phyloP scores from a whole-genome alignment of 2,797 vertebrate genomes.

The Liparis tanakae region DNA sequence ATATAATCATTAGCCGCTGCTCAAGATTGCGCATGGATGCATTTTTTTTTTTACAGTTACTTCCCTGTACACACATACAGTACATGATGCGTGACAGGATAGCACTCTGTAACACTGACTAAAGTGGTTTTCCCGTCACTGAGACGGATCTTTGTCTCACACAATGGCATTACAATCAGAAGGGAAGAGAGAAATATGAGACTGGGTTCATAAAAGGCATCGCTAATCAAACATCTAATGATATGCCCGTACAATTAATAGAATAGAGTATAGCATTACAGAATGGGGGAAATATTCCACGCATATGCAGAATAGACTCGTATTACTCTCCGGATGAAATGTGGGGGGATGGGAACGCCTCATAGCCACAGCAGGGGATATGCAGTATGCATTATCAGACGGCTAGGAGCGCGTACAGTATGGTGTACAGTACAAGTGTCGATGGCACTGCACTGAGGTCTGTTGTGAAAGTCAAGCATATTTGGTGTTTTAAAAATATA shows the following conservation, averaged over 20 bases:
- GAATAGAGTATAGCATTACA: conserved; percentile 47
- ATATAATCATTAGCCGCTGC: background rate
- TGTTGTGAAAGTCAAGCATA: conserved; percentile 2
- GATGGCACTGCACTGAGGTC: conserved; percentile 8
- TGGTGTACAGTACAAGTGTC: conserved; percentile 33
- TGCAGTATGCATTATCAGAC: conserved; percentile 58
- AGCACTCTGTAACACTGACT: background rate
- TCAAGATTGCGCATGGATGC: background rate
- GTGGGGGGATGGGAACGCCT: conserved; percentile 69
- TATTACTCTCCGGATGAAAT: conserved; percentile 53
- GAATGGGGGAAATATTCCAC: conserved; percentile 57
- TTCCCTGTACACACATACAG: background rate
- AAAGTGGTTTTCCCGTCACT: conserved; percentile 14
- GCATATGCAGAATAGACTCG: conserved; percentile 56
- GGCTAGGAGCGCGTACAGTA: conserved; percentile 46
- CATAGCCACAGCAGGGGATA: conserved; percentile 54
- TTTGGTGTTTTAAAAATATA: conserved; percentile 16
- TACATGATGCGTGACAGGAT: background rate
- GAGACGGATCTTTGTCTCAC: conserved; percentile 20
- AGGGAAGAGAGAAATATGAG: conserved; percentile 33
- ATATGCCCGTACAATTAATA: conserved; percentile 52
- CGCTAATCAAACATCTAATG: conserved; percentile 68
- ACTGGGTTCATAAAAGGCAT: conserved; percentile 45
- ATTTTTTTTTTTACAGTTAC: background rate
- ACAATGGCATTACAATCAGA: conserved; percentile 34